Evolutionary conservation across 2,888 invertebrate species (phyloP), one percentile per base, ranked within the genome.

Genomic region (Serripes groenlandicus): DNA sequence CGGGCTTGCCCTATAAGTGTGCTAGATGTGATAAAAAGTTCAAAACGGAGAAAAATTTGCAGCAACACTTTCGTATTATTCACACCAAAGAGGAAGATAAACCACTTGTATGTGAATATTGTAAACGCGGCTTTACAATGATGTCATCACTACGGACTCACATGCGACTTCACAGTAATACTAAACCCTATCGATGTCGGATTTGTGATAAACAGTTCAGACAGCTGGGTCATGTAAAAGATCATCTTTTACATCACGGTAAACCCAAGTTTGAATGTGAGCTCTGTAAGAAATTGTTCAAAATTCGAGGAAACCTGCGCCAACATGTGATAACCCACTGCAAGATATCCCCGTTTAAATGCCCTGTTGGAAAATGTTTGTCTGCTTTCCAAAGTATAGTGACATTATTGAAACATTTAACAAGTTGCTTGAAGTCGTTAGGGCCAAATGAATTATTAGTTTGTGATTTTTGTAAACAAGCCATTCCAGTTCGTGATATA

Each of bases 61-160:
- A 69, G 28, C 26, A 37, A 1, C 83, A 83, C 54, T 69, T 83
- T 52, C 66, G 60, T 23, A 34, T 32, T 5, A 54, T 81, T 30
- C 79, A 85, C 28, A 52, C 84, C 37, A 64, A 73, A n/a, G 52
- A 66, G 18, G 71, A 75, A 52, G 78, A 80, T 42, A 85, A 82
- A 62, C 69, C 68, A 26, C 70, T 60, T 23, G 49, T 75, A 18
- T 88, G 87, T 30, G 30, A 60, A 5, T 35, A 76, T 9, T 88
- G 87, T 71, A 42, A 74, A 3, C 30, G 60, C 11, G 82, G 85
- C 23, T 88, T 85, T 49, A 54, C 58, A 18, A 62, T 62, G 7
- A 79, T 76, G 18, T n/a, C 64, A 23, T 69, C 76, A n/a, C 62
- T 85, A 1, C 21, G 32, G 3, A 72, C 42, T n/a, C 87, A 88